Percentiles rank a stretch among this genome's conserved stretches.
Evolutionary conservation across 2,888 invertebrate genomes (phyloP).

Genomic region (Lasioglossum lativentre): DNA sequence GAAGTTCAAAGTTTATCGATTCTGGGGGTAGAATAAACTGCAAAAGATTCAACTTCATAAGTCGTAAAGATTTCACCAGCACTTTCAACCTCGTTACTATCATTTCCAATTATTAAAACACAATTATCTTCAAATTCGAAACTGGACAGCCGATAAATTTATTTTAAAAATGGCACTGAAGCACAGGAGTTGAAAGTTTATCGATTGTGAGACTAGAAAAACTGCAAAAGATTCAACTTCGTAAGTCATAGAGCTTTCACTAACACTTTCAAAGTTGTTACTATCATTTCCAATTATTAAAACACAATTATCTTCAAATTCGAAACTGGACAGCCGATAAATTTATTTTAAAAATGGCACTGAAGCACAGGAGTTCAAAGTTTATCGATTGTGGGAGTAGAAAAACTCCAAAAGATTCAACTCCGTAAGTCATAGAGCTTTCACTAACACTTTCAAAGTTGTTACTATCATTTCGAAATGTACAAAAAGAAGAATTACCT

Average conservation of each 20-base stretch:
- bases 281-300: background rate
- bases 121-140: no score
- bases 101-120: no score
- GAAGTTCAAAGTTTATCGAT: no score
- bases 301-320: background rate
- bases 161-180: background rate
- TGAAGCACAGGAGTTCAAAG: no score
- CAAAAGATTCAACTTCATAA: no score
- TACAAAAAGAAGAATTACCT: background rate
- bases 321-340: background rate
- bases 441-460: background rate
- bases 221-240: background rate
- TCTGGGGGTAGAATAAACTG: no score
- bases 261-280: background rate
- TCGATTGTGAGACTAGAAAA: background rate
- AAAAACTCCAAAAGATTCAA: background rate
- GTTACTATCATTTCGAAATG: background rate
- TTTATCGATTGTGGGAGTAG: no score
- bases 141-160: no score
- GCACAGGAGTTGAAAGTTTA: background rate
- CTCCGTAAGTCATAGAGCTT: background rate
- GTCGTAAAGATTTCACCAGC: no score
- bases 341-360: background rate
- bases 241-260: background rate
- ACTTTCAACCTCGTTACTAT: no score